Evolutionary conservation across 2,888 invertebrate genomes (phyloP).

Genomic region (Mythimna vitellina): DNA sequence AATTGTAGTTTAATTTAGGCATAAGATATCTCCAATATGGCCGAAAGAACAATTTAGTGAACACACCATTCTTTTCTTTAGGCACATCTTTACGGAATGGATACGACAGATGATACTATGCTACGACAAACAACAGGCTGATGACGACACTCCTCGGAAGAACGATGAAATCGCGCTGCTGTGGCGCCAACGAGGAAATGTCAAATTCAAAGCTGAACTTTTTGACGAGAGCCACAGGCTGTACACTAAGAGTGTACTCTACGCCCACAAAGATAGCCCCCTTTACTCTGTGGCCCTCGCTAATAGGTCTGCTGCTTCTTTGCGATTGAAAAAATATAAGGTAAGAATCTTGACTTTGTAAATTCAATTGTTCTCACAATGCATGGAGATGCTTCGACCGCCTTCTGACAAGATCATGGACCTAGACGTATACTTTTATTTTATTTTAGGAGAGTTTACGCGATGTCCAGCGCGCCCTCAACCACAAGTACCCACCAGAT

Average conservation of each 20-base stretch:
- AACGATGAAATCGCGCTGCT: conserved; percentile 79
- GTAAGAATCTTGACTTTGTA: conserved; percentile 64
- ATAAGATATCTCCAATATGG: no score
- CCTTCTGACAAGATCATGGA: no score
- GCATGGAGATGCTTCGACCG: not conserved
- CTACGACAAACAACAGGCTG: conserved; percentile 75
- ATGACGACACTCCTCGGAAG: conserved; percentile 79
- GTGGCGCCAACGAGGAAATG: conserved; percentile 90
- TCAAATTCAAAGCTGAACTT: conserved; percentile 89
- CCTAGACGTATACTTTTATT: no score
- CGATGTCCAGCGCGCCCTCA: conserved; percentile 91
- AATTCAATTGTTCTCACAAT: not conserved
- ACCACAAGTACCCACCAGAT: conserved; percentile 91
- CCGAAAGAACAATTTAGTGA: not conserved
- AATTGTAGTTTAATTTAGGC: not conserved
- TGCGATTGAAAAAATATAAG: conserved; percentile 91
- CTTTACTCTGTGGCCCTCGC: conserved; percentile 92
- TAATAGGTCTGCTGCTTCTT: conserved; percentile 93
- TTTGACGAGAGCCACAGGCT: conserved; percentile 89
- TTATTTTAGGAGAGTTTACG: conserved; percentile 91
- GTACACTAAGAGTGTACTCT: conserved; percentile 92
- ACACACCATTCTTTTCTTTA: conserved; percentile 47
- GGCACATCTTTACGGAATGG: conserved; percentile 83
- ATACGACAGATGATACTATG: conserved; percentile 78
- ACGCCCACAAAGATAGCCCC: conserved; percentile 88